A percentile compares a stretch with the other conserved stretches of the same genome.
These are phyloP conservation scores for Miniopterus natalensis DNA, from an alignment of 2,113 vertebrate genomes.

Conservation along the genomic window DNA sequence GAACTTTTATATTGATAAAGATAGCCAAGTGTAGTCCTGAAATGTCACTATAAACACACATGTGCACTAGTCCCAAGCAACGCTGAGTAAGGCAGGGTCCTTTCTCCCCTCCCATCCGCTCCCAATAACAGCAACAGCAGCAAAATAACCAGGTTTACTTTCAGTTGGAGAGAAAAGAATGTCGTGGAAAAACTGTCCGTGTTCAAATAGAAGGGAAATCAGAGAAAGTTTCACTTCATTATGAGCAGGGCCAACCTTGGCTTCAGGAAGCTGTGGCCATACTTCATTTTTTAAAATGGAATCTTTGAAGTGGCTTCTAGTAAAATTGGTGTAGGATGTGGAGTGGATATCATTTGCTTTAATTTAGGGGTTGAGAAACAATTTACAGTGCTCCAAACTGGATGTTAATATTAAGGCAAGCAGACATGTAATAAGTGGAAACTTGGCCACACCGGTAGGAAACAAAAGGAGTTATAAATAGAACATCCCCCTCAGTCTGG, in stretches of 20 bases:
- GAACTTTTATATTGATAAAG: neutral
- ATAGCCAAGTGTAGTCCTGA: rapidly evolving
- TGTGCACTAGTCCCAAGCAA: neutral
- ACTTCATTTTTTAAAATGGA: slow-evolving; percentile 78
- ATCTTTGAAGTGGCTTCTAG: slow-evolving; percentile 82
- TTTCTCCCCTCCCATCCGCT: rapidly evolving
- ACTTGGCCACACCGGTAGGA: slow-evolving; percentile 83
- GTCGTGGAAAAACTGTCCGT: slow-evolving; percentile 31
- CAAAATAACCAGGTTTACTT: neutral
- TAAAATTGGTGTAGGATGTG: slow-evolving; percentile 79
- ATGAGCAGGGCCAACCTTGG: slow-evolving; percentile 51
- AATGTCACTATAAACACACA: neutral
- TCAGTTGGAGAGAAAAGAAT: neutral
- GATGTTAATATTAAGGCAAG: slow-evolving; percentile 83
- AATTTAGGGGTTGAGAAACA: slow-evolving; percentile 79
- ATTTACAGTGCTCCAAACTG: slow-evolving; percentile 75
- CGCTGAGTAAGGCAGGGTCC: too few species aligned
- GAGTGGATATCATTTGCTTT: slow-evolving; percentile 77
- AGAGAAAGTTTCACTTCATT: slow-evolving; percentile 68
- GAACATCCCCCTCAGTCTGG: slow-evolving; percentile 71
- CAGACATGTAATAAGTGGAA: slow-evolving; percentile 84
- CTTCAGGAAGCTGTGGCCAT: slow-evolving; percentile 79
- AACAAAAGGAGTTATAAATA: slow-evolving; percentile 84
- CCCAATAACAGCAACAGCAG: neutral
- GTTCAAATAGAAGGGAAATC: slow-evolving; percentile 70